These are phyloP conservation scores for Neodontobutis hainanensis DNA, from an alignment of 2,113 vertebrate species.

Conservation along the genomic window DNA sequence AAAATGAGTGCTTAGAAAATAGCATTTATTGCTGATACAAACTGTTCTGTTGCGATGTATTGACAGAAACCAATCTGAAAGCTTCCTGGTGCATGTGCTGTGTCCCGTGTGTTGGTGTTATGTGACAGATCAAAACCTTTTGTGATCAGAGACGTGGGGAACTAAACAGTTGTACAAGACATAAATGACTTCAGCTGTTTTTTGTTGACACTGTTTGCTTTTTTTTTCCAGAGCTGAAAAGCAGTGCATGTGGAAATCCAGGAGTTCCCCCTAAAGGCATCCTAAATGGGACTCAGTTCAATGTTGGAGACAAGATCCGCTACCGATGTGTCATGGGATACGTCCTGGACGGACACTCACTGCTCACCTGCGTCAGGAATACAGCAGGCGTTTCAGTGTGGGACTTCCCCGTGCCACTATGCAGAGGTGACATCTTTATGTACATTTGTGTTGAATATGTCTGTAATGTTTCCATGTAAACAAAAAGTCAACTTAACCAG, in stretches of 20 bases:
- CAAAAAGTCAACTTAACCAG: too few species aligned
- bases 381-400: constrained; percentile 89
- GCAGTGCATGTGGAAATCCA: constrained; percentile 94
- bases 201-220: constrained; percentile 12
- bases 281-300: constrained; percentile 93
- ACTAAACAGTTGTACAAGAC: not conserved
- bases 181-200: not conserved
- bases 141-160: not conserved
- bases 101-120: not conserved
- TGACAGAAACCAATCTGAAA: not conserved
- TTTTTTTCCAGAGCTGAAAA: constrained; percentile 84
- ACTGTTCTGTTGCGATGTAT: not conserved
- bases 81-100: not conserved
- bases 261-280: constrained; percentile 93
- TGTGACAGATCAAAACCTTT: constrained; percentile 7
- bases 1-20: constrained; percentile 5
- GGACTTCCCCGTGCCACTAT: constrained; percentile 97
- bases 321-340: constrained; percentile 91
- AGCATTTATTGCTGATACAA: constrained; percentile 10
- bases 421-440: constrained; percentile 85
- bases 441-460: not conserved
- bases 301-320: constrained; percentile 90
- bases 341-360: constrained; percentile 89
- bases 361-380: constrained; percentile 90
- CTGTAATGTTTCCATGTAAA: too few species aligned